Evolutionary conservation across 1,140 invertebrate species (phyloP).

Genomic region (Solenopsis fugax): DNA sequence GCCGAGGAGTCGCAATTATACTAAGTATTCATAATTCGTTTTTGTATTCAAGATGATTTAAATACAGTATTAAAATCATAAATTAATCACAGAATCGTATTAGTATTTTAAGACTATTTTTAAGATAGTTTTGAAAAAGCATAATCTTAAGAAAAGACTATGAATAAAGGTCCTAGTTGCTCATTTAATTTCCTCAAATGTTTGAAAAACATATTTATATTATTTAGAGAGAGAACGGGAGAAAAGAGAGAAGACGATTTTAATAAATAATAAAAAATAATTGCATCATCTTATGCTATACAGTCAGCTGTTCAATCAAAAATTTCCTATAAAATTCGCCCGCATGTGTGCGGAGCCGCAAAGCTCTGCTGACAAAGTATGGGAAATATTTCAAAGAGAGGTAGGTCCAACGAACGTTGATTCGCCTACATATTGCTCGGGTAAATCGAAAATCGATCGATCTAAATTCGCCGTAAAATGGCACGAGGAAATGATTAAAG

Average conservation of each 20-base stretch:
- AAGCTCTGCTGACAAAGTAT: constrained; percentile 27
- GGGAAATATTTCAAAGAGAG: constrained; percentile 60
- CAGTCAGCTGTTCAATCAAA: constrained; percentile 20
- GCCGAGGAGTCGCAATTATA: too few relatives aligned
- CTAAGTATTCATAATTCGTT: too few relatives aligned
- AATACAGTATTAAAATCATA: too few relatives aligned
- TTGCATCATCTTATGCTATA: constrained; percentile 33
- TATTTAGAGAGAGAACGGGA: too few relatives aligned
- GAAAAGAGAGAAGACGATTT: constrained; percentile 26
- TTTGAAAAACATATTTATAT: too few relatives aligned
- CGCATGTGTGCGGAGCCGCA: constrained; percentile 62
- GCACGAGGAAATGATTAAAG: constrained; percentile 4
- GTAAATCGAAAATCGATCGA: constrained; percentile 29
- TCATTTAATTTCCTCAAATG: too few relatives aligned
- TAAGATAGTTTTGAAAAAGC: too few relatives aligned
- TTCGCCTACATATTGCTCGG: neutral
- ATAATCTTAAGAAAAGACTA: too few relatives aligned
- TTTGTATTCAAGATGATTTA: too few relatives aligned
- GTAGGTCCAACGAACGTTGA: neutral
- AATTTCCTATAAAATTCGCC: constrained; percentile 47
- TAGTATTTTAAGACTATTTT: too few relatives aligned
- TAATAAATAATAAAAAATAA: constrained; percentile 52
- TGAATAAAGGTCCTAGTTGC: too few relatives aligned
- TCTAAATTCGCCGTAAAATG: constrained; percentile 33
- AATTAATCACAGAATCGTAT: too few relatives aligned